Evolutionary conservation across 1,140 invertebrate species (phyloP).

Genomic region (Pachypsylla venusta): DNA sequence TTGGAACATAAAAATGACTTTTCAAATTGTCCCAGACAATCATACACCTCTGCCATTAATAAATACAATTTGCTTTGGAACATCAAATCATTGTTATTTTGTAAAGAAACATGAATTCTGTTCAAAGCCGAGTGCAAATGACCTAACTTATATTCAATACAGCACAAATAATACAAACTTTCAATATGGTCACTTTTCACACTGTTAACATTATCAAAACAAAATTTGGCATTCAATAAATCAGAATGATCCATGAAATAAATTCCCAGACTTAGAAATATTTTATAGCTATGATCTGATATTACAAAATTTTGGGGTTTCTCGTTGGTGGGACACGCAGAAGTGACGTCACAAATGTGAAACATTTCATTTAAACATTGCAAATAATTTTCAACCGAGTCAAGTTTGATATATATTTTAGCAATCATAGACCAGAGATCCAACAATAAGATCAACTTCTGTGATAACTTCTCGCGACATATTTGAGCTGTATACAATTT

Average conservation of each 20-base stretch:
- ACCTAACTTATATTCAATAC: not conserved
- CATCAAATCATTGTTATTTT: not conserved
- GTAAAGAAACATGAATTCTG: not conserved
- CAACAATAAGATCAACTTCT: not conserved
- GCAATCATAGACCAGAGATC: not conserved
- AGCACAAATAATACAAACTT: not conserved
- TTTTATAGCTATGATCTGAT: not conserved
- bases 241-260: not conserved
- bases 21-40: not conserved
- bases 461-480: not conserved
- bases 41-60: not conserved
- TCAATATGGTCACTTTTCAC: not conserved
- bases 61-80: not conserved
- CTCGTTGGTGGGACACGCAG: not conserved
- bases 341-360: not conserved
- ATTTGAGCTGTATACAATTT: not conserved
- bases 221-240: not conserved
- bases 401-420: not conserved
- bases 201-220: not conserved
- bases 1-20: not conserved
- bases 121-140: not conserved
- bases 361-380: slow-evolving; percentile 5
- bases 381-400: not conserved
- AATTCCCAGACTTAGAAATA: not conserved
- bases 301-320: not conserved